Evolutionary conservation across 2,888 invertebrate species (phyloP).

Genomic region (Acanthoscelides obtectus): DNA sequence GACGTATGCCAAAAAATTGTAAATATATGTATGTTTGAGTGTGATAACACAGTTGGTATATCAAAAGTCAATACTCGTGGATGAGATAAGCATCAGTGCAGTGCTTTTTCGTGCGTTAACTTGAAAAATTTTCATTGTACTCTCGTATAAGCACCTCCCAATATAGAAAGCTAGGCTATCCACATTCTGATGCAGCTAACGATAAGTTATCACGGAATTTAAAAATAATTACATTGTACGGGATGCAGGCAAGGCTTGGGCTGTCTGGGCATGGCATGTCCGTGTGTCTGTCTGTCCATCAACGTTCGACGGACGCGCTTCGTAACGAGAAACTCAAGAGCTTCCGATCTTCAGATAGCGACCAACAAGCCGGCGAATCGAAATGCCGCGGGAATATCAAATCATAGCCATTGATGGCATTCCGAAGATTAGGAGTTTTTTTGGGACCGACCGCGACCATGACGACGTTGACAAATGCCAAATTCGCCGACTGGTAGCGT

Average conservation of each 20-base stretch:
- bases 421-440: constrained; percentile 16
- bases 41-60: no score
- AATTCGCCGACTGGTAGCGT: not conserved
- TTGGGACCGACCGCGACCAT: not conserved
- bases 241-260: not conserved
- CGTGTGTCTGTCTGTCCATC: constrained; percentile 43
- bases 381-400: constrained; percentile 34
- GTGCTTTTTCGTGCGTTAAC: no score
- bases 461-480: not conserved
- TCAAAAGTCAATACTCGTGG: no score
- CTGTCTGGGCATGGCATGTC: constrained; percentile 18
- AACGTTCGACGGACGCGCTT: constrained; percentile 33
- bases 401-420: constrained; percentile 28
- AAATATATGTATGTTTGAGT: no score
- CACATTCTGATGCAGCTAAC: constrained; percentile 35
- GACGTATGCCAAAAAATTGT: no score
- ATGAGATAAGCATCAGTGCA: no score
- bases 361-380: constrained; percentile 10
- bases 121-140: not conserved
- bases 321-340: constrained; percentile 15
- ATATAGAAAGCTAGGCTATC: constrained; percentile 32
- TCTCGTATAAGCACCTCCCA: constrained; percentile 32
- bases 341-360: constrained; percentile 24
- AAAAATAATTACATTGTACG: constrained; percentile 44
- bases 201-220: constrained; percentile 46